Evolutionary conservation across 1,140 invertebrate species (phyloP), one percentile per base, ranked within the genome.

Genomic region (Saccostrea echinata): DNA sequence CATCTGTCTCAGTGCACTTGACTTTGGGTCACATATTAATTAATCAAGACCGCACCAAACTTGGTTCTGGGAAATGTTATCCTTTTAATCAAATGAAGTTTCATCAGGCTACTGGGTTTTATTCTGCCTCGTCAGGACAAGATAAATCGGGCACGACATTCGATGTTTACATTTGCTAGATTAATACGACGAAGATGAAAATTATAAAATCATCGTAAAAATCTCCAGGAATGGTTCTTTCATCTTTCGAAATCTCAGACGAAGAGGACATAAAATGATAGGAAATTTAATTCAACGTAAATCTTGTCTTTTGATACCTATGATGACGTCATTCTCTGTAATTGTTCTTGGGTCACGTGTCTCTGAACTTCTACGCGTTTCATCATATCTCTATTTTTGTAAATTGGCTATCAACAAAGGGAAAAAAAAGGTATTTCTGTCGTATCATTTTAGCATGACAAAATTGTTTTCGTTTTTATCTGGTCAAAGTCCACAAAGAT

Each of bases 1-100:
- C 83, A 84, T 84, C 83, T 84, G 83, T 61, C 83, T 24, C 9
- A 18, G 12, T 21, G 55, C 83, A 84, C 83, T 84, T 84, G 83
- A 84, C 83, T 57, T 61, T 61, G 27, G 83, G 83, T 84, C 83
- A 84, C 83, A 53, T 51, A 84, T 84, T 84, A 84, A 84, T 84
- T 84, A 84, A 61, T 84, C 52, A 84, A 4, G 53, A 61, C 27
- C 53, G 52, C 27, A 30, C 83, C 83, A n/a, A 30, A 61, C 27
- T 55, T 24, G 83, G 83, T 84, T 84, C 83, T 84, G 83, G 83
- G 83, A 57, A 84, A 84, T 84, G 55, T 84, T 84, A 84, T 84
- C 83, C 83, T 35, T 61, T 84, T 84, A 57, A 84, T 57, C 53
- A 55, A 84, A 84, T 53, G 30, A 33, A 84, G 21, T 84, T 84